Evolutionary conservation across 2,888 invertebrate genomes (phyloP).

Genomic region (Prosapia bicincta): DNA sequence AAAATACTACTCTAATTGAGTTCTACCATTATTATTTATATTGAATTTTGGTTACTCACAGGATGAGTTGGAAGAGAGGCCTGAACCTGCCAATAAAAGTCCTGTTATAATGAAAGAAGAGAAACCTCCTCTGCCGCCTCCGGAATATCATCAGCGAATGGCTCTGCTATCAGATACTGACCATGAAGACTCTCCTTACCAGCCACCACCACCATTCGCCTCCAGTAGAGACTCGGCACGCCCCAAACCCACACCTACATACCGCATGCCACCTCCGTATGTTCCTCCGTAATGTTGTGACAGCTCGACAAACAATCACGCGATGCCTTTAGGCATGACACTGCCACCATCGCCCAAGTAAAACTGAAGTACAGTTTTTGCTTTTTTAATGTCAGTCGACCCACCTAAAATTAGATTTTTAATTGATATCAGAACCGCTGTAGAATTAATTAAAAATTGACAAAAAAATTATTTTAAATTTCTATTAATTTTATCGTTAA

Average conservation of each 20-base stretch:
- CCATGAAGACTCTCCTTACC: conserved; percentile 69
- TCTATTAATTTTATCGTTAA: not conserved
- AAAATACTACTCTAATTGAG: no score
- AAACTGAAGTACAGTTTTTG: not conserved
- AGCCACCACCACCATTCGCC: conserved; percentile 85
- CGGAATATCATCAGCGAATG: conserved; percentile 62
- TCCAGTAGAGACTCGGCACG: conserved; percentile 67
- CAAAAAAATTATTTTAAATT: not conserved
- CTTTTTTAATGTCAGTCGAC: not conserved
- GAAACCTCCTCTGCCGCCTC: conserved; percentile 87
- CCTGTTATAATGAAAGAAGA: conserved; percentile 94
- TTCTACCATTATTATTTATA: no score
- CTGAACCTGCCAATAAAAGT: conserved; percentile 77
- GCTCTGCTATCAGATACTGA: conserved; percentile 40
- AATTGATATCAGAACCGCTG: not conserved
- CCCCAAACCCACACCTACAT: conserved; percentile 79
- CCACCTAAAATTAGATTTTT: not conserved
- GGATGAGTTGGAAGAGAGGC: conserved; percentile 93
- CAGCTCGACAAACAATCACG: not conserved
- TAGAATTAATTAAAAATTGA: not conserved
- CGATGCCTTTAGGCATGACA: not conserved
- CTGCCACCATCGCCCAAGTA: not conserved
- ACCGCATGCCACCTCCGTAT: conserved; percentile 94
- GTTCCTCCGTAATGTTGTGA: conserved; percentile 85
- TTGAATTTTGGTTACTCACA: not conserved